Conservation (phyloP, 92 coral and sea anemone species). For the Siderastrea radians region DNA sequence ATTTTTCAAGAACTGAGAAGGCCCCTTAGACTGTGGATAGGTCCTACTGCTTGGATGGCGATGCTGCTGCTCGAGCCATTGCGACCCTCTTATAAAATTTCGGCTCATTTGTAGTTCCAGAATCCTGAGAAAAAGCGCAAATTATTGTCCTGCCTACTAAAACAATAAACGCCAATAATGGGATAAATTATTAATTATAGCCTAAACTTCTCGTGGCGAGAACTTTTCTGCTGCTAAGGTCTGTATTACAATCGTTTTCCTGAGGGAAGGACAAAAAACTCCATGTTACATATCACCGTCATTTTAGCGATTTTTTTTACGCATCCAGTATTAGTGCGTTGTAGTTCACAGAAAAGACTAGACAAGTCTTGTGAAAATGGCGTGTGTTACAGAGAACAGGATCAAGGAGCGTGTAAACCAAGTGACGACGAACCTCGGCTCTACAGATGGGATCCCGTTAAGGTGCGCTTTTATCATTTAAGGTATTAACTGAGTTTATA, state of each 20-base stretch:
- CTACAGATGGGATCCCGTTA: conserved; percentile 94
- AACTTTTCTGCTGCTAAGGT: neutral
- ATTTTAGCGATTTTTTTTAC: neutral
- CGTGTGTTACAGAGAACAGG: conserved; percentile 78
- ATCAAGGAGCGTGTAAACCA: conserved; percentile 70
- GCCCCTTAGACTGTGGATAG: too few species aligned
- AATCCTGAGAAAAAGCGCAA: too few species aligned
- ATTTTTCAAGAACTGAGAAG: too few species aligned
- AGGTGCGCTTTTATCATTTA: conserved; percentile 38
- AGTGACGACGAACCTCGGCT: conserved; percentile 69
- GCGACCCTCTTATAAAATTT: too few species aligned
- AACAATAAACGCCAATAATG: neutral
- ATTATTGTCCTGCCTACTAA: neutral
- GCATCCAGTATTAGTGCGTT: neutral
- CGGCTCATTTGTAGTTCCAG: too few species aligned
- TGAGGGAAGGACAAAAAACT: neutral
- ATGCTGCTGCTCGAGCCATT: too few species aligned
- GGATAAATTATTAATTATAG: neutral
- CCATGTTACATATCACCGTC: neutral
- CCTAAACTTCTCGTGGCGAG: neutral
- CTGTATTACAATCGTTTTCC: neutral
- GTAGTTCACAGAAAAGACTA: conserved; percentile 19
- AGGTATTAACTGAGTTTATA: neutral
- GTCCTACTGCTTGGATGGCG: too few species aligned
- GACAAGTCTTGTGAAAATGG: conserved; percentile 87